Evolutionary conservation across 1,140 invertebrate genomes (phyloP).

Genomic region (Idris sp.): DNA sequence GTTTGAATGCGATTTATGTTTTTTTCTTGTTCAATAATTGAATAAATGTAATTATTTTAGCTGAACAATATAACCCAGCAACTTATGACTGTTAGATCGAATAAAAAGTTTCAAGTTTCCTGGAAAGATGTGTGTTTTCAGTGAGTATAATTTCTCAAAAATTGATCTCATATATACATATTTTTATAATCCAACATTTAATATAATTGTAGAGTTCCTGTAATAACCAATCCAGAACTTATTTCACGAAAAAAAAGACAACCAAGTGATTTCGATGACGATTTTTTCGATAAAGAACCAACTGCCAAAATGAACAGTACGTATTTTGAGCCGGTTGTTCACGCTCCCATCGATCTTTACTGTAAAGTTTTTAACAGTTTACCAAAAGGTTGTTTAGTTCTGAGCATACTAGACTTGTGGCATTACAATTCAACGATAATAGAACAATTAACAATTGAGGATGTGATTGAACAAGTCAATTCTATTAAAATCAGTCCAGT

Average conservation of each 20-base stretch:
- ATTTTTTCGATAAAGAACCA: constrained; percentile 71
- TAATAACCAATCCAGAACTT: constrained; percentile 60
- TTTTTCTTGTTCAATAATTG: background rate
- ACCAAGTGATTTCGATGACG: constrained; percentile 50
- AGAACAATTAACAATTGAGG: constrained; percentile 79
- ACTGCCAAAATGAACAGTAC: constrained; percentile 49
- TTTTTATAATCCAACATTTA: too few species aligned
- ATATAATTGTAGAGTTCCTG: constrained; percentile 72
- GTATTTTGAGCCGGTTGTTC: constrained; percentile 79
- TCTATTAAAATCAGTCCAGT: constrained; percentile 80
- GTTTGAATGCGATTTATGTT: background rate
- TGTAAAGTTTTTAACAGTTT: constrained; percentile 80
- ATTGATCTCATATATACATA: too few species aligned
- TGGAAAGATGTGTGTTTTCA: constrained; percentile 84
- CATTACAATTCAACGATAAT: constrained; percentile 80
- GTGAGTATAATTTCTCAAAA: too few species aligned
- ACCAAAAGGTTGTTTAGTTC: constrained; percentile 80
- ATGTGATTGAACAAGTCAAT: constrained; percentile 83
- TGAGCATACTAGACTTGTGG: constrained; percentile 86
- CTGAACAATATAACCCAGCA: constrained; percentile 73
- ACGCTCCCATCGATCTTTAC: constrained; percentile 78
- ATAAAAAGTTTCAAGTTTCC: constrained; percentile 68
- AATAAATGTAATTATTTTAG: constrained; percentile 52
- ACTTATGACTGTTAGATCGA: constrained; percentile 61
- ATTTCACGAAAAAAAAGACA: constrained; percentile 58